Evolutionary conservation across 2,797 vertebrate genomes (phyloP).

Genomic region (Malacoraja senta): DNA sequence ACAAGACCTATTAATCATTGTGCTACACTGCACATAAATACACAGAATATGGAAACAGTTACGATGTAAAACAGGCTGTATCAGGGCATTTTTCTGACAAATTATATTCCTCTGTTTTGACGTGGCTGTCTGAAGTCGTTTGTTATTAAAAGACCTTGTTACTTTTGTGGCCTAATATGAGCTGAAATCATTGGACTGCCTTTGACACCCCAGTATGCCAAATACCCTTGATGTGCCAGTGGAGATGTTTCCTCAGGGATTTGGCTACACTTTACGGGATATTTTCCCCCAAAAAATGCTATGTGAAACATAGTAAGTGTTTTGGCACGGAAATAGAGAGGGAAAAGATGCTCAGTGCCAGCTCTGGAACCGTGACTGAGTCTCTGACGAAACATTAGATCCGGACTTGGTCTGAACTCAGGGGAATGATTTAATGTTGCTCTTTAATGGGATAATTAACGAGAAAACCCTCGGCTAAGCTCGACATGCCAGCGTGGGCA

Average conservation of each 20-base stretch:
- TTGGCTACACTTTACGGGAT: neutral
- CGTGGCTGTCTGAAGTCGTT: constrained; percentile 42
- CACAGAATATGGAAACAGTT: constrained; percentile 36
- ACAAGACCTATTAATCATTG: constrained; percentile 35
- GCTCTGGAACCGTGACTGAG: neutral
- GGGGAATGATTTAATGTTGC: constrained; percentile 27
- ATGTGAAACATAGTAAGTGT: neutral
- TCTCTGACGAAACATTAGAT: neutral
- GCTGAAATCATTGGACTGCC: constrained; percentile 40
- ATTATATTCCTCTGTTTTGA: constrained; percentile 41
- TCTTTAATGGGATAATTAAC: constrained; percentile 30
- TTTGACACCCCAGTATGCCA: constrained; percentile 29
- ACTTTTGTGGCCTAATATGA: constrained; percentile 47
- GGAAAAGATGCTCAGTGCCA: neutral
- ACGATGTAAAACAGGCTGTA: constrained; percentile 36
- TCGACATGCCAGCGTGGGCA: neutral
- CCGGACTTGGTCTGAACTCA: constrained; percentile 21
- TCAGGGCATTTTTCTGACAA: constrained; percentile 32
- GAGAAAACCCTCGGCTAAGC: constrained; percentile 25
- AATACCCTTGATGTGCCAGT: constrained; percentile 30
- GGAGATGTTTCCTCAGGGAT: constrained; percentile 23
- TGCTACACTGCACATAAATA: constrained; percentile 20
- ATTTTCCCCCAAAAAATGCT: neutral
- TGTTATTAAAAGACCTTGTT: constrained; percentile 47
- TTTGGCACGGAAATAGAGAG: neutral